These are phyloP conservation scores for Ceraclea dissimilis DNA, from an alignment of 2,888 invertebrate genomes.

Conservation along the genomic window DNA sequence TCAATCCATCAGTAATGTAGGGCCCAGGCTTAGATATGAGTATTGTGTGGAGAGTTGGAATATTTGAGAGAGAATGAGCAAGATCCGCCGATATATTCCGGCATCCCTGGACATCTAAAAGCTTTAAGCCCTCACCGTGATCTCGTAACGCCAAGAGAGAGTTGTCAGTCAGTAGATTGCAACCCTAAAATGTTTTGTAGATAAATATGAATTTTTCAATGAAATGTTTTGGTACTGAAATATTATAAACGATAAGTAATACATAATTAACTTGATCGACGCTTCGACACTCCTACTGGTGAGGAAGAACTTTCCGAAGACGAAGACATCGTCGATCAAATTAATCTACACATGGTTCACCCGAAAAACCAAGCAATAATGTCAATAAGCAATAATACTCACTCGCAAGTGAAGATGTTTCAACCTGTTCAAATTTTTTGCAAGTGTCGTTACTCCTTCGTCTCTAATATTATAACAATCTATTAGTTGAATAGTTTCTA, in stretches of 20 bases:
- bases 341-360: too few relatives aligned
- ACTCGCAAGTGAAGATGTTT: constrained; percentile 52
- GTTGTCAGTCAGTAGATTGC: constrained; percentile 53
- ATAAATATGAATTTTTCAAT: too few relatives aligned
- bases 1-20: constrained; percentile 39
- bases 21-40: constrained; percentile 44
- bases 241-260: too few relatives aligned
- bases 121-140: constrained; percentile 46
- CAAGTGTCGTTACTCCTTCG: constrained; percentile 43
- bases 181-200: constrained; percentile 47
- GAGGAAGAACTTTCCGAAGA: too few relatives aligned
- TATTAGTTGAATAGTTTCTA: constrained; percentile 59
- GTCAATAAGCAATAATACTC: constrained; percentile 30
- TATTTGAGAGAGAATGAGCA: constrained; percentile 37
- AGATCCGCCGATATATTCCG: constrained; percentile 43
- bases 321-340: too few relatives aligned
- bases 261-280: too few relatives aligned
- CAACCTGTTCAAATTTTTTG: constrained; percentile 41
- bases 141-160: constrained; percentile 45
- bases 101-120: constrained; percentile 52
- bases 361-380: too few relatives aligned
- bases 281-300: too few relatives aligned
- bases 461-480: constrained; percentile 65
- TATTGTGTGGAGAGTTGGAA: constrained; percentile 42
- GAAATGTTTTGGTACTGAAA: too few relatives aligned